Evolutionary conservation across 2,888 invertebrate species (phyloP).

Genomic region (Drosophila peninsularis): DNA sequence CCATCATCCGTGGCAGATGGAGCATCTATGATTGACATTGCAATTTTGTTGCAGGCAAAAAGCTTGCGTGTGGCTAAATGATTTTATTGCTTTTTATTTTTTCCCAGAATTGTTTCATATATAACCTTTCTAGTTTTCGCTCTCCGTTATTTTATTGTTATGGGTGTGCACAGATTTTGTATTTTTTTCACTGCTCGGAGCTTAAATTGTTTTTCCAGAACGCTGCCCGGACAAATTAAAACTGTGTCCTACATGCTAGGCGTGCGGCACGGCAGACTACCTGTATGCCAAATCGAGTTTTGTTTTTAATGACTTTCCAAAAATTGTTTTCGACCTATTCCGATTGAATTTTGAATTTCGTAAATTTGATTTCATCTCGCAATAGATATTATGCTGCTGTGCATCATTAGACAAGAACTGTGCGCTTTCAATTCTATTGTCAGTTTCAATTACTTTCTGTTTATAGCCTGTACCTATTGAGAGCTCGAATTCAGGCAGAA

Average conservation of each 20-base stretch:
- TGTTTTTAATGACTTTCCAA: not conserved
- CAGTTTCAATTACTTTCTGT: not conserved
- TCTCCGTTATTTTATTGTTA: conserved; percentile 26
- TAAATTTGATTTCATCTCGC: not conserved
- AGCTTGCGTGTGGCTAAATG: conserved; percentile 13
- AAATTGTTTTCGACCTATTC: not conserved
- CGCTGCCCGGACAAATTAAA: conserved; percentile 52
- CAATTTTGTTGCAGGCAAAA: conserved; percentile 54
- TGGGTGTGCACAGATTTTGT: conserved; percentile 18
- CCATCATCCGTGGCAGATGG: conserved; percentile 7
- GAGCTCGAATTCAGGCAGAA: not conserved
- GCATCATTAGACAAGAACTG: not conserved
- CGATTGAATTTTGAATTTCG: conserved; percentile 47
- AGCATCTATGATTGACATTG: conserved; percentile 37
- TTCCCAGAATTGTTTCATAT: conserved; percentile 45
- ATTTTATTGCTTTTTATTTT: conserved; percentile 18
- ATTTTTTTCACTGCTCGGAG: conserved; percentile 11
- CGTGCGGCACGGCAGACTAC: conserved; percentile 28
- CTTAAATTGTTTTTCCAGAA: conserved; percentile 38
- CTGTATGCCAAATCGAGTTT: conserved; percentile 22
- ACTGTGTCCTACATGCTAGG: conserved; percentile 31
- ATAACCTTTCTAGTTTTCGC: conserved; percentile 1
- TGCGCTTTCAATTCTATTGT: not conserved
- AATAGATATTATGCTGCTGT: not conserved
- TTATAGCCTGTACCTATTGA: not conserved